Percentiles rank a stretch among this genome's conserved stretches.
Conservation (phyloP, 2,113 vertebrate species). For the Macrotus californicus region DNA sequence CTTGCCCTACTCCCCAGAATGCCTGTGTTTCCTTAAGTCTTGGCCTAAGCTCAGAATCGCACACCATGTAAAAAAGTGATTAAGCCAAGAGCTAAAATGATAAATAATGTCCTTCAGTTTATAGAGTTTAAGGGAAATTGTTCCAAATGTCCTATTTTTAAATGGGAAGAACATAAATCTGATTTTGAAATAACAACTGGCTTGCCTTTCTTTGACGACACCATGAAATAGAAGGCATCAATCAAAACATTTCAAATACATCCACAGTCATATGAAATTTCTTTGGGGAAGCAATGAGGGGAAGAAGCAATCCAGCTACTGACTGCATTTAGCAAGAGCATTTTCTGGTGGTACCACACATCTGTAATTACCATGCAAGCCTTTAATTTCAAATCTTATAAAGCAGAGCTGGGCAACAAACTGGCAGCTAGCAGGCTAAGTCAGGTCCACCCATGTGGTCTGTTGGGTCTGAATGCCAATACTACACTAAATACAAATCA, state of each 20-base stretch:
- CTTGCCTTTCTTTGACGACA: not conserved
- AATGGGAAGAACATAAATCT: not conserved
- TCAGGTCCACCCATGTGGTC: not conserved
- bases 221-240: not conserved
- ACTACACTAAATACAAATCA: not conserved
- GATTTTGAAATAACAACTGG: conserved; percentile 30
- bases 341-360: not conserved
- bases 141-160: not conserved
- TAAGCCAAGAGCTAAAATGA: not conserved
- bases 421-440: not conserved
- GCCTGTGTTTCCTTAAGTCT: not conserved
- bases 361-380: not conserved
- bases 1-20: not conserved
- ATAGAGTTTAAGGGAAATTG: not conserved
- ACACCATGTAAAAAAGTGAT: not conserved
- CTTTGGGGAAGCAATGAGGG: not conserved
- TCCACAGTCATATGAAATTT: conserved; percentile 14
- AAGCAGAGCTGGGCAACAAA: not conserved
- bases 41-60: not conserved
- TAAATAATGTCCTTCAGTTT: not conserved
- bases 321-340: not conserved
- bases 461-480: not conserved
- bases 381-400: not conserved
- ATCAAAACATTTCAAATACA: conserved; percentile 15
- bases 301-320: not conserved